Percentiles rank a stretch among this genome's conserved stretches.
These are phyloP conservation scores for Alectura lathami DNA, from an alignment of 2,113 vertebrate genomes.

Conservation along the genomic window DNA sequence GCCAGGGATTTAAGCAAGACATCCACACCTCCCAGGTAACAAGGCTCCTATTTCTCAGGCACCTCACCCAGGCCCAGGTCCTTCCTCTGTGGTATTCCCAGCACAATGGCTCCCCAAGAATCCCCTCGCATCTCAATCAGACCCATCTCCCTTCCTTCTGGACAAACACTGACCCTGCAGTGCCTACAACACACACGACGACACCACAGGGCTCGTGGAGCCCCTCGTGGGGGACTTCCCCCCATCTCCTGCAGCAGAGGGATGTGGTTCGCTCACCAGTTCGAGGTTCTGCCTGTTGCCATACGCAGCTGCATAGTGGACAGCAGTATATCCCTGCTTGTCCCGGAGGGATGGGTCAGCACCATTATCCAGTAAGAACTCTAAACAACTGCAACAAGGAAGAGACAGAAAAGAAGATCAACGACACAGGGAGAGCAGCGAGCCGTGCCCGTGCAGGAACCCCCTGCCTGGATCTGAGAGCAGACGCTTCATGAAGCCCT, in stretches of 20 bases:
- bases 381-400: conserved; percentile 83
- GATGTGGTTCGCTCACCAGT: conserved; percentile 78
- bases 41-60: not conserved
- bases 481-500: not conserved
- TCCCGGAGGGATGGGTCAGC: conserved; percentile 93
- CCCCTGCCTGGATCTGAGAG: not conserved
- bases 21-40: rapidly evolving
- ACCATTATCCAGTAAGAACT: conserved; percentile 92
- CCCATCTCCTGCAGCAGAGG: not conserved
- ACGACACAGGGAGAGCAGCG: no score
- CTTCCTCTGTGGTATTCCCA: rapidly evolving
- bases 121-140: rapidly evolving
- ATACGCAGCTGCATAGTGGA: conserved; percentile 95
- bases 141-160: not conserved
- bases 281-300: conserved; percentile 96
- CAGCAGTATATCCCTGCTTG: conserved; percentile 91
- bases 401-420: no score
- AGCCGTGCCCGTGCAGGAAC: not conserved
- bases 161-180: not conserved
- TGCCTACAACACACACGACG: not conserved
- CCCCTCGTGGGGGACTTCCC: rapidly evolving
- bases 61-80: not conserved
- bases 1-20: not conserved
- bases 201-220: not conserved
- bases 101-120: not conserved